A percentile compares a stretch with the other conserved stretches of the same genome.
Evolutionary conservation across 2,888 invertebrate species (phyloP).

Genomic region (Lasius fuliginosus): DNA sequence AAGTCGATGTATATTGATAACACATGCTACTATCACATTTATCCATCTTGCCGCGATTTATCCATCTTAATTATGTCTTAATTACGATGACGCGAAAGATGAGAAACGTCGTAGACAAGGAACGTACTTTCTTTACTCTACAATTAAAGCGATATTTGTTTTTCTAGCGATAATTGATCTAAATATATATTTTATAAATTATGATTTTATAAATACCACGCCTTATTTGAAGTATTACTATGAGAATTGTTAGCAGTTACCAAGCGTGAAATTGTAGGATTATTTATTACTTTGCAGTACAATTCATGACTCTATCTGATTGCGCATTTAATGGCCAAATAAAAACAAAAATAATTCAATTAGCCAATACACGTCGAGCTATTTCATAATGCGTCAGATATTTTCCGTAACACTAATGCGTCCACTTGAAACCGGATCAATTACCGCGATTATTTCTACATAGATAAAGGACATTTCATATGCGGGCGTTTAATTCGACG

Average conservation of each 20-base stretch:
- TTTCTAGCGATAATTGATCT: not conserved
- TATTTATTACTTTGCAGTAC: not conserved
- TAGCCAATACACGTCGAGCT: constrained; percentile 7
- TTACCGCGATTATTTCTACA: constrained; percentile 41
- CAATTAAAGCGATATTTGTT: not conserved
- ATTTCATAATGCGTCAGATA: constrained; percentile 31
- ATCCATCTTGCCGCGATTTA: not conserved
- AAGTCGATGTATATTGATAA: constrained; percentile 26
- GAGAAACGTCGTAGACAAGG: not conserved
- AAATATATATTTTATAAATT: not conserved
- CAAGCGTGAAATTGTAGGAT: not conserved
- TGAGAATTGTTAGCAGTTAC: not conserved
- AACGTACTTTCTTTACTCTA: not conserved
- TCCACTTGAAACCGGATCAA: constrained; percentile 52
- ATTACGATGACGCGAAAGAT: constrained; percentile 23
- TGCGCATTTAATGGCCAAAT: not conserved
- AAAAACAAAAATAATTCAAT: constrained; percentile 56
- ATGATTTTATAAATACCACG: not conserved
- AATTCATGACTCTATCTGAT: constrained; percentile 3
- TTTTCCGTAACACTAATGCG: constrained; percentile 66
- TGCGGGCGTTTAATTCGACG: constrained; percentile 54
- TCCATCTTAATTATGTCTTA: constrained; percentile 28
- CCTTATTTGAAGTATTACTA: not conserved
- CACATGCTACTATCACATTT: not conserved
- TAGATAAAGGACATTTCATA: constrained; percentile 31